Percentiles rank a stretch among this genome's conserved stretches.
phyloP scores from a whole-genome alignment of 2,888 invertebrate genomes.

The Netelia virgata region DNA sequence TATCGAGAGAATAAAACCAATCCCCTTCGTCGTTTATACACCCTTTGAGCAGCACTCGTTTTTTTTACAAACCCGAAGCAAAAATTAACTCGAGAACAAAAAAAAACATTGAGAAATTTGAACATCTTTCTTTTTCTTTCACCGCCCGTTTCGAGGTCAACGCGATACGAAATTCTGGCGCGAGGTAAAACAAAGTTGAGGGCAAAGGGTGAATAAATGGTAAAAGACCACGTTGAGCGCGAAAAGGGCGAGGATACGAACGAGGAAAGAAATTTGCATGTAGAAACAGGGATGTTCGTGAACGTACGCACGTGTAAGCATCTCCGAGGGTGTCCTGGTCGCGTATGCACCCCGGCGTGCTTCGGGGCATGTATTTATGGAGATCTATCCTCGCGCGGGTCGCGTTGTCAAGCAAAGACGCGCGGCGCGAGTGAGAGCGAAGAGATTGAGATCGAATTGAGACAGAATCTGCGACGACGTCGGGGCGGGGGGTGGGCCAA shows the following conservation, averaged over 20 bases:
- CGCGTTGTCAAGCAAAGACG: conserved; percentile 52
- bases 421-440: conserved; percentile 20
- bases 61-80: conserved; percentile 4
- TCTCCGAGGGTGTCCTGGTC: conserved; percentile 45
- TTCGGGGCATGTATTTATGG: conserved; percentile 74
- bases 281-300: conserved; percentile 7
- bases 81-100: background rate
- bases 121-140: background rate
- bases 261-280: background rate
- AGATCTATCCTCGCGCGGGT: conserved; percentile 58
- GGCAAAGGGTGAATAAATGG: conserved; percentile 1
- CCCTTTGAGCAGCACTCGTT: conserved; percentile 21
- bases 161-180: background rate
- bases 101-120: too few species aligned
- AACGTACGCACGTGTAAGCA: background rate
- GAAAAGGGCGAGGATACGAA: background rate
- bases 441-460: conserved; percentile 44
- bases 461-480: conserved; percentile 61
- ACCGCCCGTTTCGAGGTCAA: background rate
- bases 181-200: background rate
- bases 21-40: conserved; percentile 41
- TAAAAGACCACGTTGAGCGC: background rate
- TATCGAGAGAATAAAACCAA: conserved; percentile 48
- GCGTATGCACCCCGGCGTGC: conserved; percentile 41
- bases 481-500: conserved; percentile 74